A percentile compares a stretch with the other conserved stretches of the same genome.
Evolutionary conservation across 2,888 invertebrate species (phyloP).

Genomic region (Scaptomyza reducta): DNA sequence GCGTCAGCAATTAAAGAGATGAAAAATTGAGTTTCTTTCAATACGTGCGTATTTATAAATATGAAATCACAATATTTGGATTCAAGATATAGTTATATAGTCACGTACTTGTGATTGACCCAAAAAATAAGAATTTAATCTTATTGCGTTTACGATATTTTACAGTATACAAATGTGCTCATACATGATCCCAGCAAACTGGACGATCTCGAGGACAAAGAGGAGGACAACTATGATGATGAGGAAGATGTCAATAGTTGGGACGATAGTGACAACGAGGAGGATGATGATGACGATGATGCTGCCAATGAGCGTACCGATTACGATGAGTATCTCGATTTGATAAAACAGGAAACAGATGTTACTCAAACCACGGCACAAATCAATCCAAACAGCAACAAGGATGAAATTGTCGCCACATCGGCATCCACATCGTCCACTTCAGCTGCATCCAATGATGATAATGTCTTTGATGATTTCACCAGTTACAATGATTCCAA

Average conservation of each 20-base stretch:
- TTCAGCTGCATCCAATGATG: slow-evolving; percentile 58
- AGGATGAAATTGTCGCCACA: slow-evolving; percentile 5
- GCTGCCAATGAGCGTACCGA: slow-evolving; percentile 23
- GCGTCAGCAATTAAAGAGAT: slow-evolving; percentile 73
- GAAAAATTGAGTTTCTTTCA: slow-evolving; percentile 52
- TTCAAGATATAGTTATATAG: slow-evolving; percentile 31
- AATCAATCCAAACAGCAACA: not conserved
- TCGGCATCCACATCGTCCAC: slow-evolving; percentile 24
- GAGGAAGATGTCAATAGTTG: slow-evolving; percentile 32
- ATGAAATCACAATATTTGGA: slow-evolving; percentile 58
- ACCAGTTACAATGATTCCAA: slow-evolving; percentile 70
- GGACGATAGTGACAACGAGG: not conserved
- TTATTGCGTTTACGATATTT: slow-evolving; percentile 30
- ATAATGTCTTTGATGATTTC: slow-evolving; percentile 80
- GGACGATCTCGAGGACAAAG: slow-evolving; percentile 49
- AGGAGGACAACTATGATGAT: slow-evolving; percentile 24
- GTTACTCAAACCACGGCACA: not conserved
- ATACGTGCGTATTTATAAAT: slow-evolving; percentile 63
- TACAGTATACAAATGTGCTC: slow-evolving; percentile 76
- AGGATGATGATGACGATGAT: slow-evolving; percentile 23
- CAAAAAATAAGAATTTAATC: slow-evolving; percentile 36
- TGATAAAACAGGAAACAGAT: slow-evolving; percentile 43
- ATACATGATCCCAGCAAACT: slow-evolving; percentile 72
- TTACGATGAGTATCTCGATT: slow-evolving; percentile 60
- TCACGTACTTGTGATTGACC: slow-evolving; percentile 69